phyloP scores from a whole-genome alignment of 2,888 invertebrate genomes.

The Ganaspis brasiliensis region DNA sequence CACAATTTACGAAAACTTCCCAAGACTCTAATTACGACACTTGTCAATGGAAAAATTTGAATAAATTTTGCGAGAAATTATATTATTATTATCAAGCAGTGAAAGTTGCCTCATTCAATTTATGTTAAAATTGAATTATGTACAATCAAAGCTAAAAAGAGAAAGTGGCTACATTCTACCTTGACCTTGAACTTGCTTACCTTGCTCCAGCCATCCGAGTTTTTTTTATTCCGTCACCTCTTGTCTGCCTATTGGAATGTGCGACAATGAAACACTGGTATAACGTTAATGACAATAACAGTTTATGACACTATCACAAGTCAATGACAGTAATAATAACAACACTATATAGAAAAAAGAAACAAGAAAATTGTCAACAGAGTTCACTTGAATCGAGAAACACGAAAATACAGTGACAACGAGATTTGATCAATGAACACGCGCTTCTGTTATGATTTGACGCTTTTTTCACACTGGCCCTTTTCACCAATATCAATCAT shows the following conservation, averaged over 20 bases:
- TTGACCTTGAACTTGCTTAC: constrained; percentile 44
- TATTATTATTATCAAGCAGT: background rate
- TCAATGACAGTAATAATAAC: background rate
- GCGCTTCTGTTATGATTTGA: background rate
- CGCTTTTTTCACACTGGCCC: background rate
- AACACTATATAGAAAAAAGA: background rate
- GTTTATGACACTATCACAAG: background rate
- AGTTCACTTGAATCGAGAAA: constrained; percentile 1
- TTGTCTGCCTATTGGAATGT: background rate
- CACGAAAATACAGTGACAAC: background rate
- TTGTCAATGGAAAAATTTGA: background rate
- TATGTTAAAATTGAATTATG: background rate
- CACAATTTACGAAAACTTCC: no score
- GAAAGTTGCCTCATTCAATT: background rate
- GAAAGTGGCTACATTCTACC: background rate
- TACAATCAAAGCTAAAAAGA: background rate
- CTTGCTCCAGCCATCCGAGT: constrained; percentile 7
- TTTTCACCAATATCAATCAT: background rate
- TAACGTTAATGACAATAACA: background rate
- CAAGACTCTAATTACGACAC: no score
- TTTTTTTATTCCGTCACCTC: constrained; percentile 6
- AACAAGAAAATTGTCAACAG: background rate
- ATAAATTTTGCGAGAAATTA: background rate
- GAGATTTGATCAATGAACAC: background rate
- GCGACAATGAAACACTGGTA: background rate